A percentile compares a stretch with the other conserved stretches of the same genome.
Conservation (phyloP, 1,140 invertebrate species). For the Scaptomyza graminum region DNA sequence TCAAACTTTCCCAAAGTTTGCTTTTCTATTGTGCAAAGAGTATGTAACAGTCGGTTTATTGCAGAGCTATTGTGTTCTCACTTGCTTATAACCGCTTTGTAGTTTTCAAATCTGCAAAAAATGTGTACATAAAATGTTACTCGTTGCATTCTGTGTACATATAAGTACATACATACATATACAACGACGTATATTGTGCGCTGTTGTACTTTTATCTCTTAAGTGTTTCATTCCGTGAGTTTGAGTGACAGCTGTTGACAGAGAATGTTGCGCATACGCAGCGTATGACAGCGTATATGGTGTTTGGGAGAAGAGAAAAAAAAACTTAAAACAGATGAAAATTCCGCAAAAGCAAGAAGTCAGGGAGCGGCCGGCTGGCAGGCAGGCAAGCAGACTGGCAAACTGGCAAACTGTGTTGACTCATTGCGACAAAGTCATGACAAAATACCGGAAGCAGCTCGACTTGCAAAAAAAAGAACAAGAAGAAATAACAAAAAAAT, state of each 20-base stretch:
- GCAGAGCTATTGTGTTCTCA: background rate
- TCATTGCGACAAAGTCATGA: conserved; percentile 43
- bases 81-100: background rate
- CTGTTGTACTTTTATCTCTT: background rate
- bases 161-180: no score
- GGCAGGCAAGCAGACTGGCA: background rate
- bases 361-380: background rate
- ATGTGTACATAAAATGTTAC: background rate
- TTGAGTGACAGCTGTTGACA: conserved; percentile 18
- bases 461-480: background rate
- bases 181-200: no score
- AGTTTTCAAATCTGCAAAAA: background rate
- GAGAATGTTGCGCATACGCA: conserved; percentile 48
- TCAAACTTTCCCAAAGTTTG: no score
- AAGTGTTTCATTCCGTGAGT: conserved; percentile 10
- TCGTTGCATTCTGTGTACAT: background rate
- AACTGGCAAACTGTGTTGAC: conserved; percentile 41
- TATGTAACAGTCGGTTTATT: background rate
- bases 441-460: conserved; percentile 47
- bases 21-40: no score
- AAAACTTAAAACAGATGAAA: conserved; percentile 34
- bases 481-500: background rate
- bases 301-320: background rate
- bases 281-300: conserved; percentile 35
- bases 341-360: conserved; percentile 16